Evolutionary conservation across 2,888 invertebrate genomes (phyloP).

Genomic region (Cephus pulcher): DNA sequence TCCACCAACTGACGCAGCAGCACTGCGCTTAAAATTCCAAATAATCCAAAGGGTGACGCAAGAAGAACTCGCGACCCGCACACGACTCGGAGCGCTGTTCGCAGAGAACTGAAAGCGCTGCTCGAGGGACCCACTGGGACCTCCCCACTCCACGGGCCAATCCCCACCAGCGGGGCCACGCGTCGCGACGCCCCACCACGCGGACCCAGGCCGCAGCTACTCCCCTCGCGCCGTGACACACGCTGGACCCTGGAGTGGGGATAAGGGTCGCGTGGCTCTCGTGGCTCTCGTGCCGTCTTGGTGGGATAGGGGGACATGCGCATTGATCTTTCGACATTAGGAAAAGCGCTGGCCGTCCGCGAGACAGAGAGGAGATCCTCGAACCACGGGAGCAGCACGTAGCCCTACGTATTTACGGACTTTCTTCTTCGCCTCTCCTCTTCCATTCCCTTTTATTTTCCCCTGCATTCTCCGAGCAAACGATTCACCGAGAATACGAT

Average conservation of each 20-base stretch:
- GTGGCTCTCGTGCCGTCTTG: slow-evolving; percentile 28
- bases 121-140: slow-evolving; percentile 34
- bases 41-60: neutral
- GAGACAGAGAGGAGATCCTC: neutral
- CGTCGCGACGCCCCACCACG: slow-evolving; percentile 54
- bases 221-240: slow-evolving; percentile 60
- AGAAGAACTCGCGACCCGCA: slow-evolving; percentile 20
- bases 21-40: too few species aligned
- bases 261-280: slow-evolving; percentile 62
- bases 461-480: too few species aligned
- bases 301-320: slow-evolving; percentile 9
- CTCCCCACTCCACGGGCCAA: slow-evolving; percentile 40
- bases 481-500: too few species aligned
- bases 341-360: too few species aligned
- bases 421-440: too few species aligned
- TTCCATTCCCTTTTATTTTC: too few species aligned
- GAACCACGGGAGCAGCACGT: too few species aligned
- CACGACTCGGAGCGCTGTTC: slow-evolving; percentile 55
- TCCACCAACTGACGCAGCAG: too few species aligned
- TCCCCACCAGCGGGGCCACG: slow-evolving; percentile 45
- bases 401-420: too few species aligned
- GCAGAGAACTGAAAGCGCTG: slow-evolving; percentile 58
- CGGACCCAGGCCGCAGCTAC: slow-evolving; percentile 56
- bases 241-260: slow-evolving; percentile 54
- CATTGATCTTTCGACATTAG: slow-evolving; percentile 15